Conservation (phyloP, 2,113 vertebrate genomes). For the Alouatta palliata region DNA sequence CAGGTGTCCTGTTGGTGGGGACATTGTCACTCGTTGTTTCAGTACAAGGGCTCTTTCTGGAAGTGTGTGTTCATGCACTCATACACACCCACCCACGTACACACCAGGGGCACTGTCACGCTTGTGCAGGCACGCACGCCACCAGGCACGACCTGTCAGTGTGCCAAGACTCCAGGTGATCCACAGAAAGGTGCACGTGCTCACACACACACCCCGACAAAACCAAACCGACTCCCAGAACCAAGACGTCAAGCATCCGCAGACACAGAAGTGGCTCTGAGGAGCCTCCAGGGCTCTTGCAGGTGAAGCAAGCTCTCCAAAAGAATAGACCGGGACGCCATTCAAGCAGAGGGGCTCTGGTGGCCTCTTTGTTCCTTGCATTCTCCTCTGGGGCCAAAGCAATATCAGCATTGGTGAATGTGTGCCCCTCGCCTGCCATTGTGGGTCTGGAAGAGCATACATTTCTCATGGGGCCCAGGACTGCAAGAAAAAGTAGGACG, state of each 20-base stretch:
- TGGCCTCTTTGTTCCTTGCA: accelerated
- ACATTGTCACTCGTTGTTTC: slow-evolving; percentile 75
- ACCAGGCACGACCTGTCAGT: not conserved
- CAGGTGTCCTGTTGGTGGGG: slow-evolving; percentile 75
- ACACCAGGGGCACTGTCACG: too few relatives aligned
- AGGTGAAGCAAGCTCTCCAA: not conserved
- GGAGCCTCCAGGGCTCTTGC: not conserved
- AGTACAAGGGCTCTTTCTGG: slow-evolving; percentile 8
- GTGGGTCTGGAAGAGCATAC: not conserved
- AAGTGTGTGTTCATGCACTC: not conserved
- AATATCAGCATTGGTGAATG: accelerated
- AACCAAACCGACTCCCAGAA: not conserved
- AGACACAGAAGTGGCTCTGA: not conserved
- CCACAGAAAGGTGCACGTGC: not conserved
- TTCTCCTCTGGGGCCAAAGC: not conserved
- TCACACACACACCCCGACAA: not conserved
- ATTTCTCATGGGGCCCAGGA: not conserved
- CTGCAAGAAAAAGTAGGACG: not conserved
- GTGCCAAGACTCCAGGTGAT: not conserved
- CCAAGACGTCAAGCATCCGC: not conserved
- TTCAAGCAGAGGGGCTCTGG: not conserved
- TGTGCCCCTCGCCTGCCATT: not conserved
- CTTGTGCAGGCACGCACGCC: not conserved
- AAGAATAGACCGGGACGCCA: not conserved
- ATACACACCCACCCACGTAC: too few relatives aligned